phyloP scores from a whole-genome alignment of 1,140 invertebrate genomes.

The Thaumatotibia leucotreta region DNA sequence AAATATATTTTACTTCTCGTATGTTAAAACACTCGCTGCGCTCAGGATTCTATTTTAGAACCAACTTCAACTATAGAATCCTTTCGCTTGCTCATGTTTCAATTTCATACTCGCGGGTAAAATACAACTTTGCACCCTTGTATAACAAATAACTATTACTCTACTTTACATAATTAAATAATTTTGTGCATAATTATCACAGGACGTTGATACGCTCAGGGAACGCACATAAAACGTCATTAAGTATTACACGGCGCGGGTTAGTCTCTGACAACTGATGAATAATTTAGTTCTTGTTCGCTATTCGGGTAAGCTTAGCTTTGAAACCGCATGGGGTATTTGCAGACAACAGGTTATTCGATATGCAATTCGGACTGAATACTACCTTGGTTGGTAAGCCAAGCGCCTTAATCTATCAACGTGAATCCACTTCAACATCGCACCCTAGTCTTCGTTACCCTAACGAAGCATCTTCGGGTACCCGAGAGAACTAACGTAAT shows the following conservation, averaged over 20 bases:
- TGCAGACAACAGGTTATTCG: not conserved
- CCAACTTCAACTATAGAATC: too few species aligned
- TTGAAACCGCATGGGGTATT: not conserved
- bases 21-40: too few species aligned
- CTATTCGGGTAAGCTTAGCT: not conserved
- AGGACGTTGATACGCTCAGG: not conserved
- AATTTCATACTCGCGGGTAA: too few species aligned
- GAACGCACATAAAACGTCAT: not conserved
- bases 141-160: too few species aligned
- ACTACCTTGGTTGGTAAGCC: too few species aligned
- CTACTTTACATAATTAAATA: too few species aligned
- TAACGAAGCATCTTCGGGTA: not conserved
- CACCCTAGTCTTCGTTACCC: not conserved
- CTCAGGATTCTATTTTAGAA: too few species aligned
- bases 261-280: not conserved
- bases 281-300: slow-evolving; percentile 4
- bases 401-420: too few species aligned
- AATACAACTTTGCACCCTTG: too few species aligned
- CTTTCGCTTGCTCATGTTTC: too few species aligned
- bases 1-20: slow-evolving; percentile 16
- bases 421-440: not conserved
- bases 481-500: slow-evolving; percentile 8
- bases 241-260: not conserved
- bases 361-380: not conserved
- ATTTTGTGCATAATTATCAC: too few species aligned